These are phyloP conservation scores for Artibeus lituratus DNA, from an alignment of 2,797 vertebrate genomes.

Conservation along the genomic window DNA sequence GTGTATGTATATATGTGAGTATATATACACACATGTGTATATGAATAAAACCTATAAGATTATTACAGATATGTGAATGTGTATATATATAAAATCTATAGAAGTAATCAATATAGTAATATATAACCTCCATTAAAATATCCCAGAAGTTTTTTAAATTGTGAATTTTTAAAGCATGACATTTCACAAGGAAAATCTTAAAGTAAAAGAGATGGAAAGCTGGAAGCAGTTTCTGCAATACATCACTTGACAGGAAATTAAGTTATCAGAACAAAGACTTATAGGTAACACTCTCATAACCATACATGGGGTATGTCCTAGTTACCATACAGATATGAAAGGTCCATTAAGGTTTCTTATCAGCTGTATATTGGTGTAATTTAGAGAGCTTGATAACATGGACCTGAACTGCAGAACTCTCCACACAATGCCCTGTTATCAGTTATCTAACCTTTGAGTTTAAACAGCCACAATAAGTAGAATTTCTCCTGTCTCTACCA, in stretches of 20 bases:
- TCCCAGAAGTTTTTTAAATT: background rate
- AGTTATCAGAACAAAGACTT: conserved; percentile 91
- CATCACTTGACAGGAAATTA: conserved; percentile 93
- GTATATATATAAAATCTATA: background rate
- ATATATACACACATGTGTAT: background rate
- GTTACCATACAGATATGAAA: conserved; percentile 91
- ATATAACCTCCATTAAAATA: background rate
- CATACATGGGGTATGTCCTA: conserved; percentile 84
- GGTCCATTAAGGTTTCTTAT: conserved; percentile 95
- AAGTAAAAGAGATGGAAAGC: conserved; percentile 79
- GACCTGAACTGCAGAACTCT: conserved; percentile 86
- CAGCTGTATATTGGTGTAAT: conserved; percentile 90
- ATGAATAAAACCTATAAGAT: background rate
- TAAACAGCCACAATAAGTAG: conserved; percentile 81
- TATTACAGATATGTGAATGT: background rate
- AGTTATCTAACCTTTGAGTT: conserved; percentile 90
- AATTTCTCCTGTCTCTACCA: conserved; percentile 74
- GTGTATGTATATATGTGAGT: background rate
- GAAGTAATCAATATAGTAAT: background rate
- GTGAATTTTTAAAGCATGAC: background rate
- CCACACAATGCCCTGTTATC: conserved; percentile 90
- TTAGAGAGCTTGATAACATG: conserved; percentile 92
- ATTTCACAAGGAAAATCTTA: conserved; percentile 51
- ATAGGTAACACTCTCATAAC: conserved; percentile 88
- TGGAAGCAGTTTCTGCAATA: conserved; percentile 85